These are phyloP conservation scores for Tetraneura akinire DNA, from an alignment of 1,140 invertebrate species.

Conservation along the genomic window DNA sequence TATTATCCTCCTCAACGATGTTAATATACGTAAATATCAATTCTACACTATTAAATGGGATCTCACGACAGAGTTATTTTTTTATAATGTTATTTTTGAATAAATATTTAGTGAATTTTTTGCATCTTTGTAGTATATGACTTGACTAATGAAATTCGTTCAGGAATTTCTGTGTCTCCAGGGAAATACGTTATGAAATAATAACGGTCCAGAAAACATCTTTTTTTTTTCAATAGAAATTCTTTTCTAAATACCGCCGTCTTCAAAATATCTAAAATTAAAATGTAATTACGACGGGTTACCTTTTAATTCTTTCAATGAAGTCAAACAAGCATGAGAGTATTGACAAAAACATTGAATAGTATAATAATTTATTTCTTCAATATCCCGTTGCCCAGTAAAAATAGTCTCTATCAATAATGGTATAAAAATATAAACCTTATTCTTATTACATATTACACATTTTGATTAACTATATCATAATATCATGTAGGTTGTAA, in stretches of 20 bases:
- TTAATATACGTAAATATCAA: no score
- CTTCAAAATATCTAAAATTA: conserved; percentile 29
- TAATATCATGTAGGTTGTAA: no score
- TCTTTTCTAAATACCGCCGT: not conserved
- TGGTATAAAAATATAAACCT: no score
- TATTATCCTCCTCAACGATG: no score
- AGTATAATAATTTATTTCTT: not conserved
- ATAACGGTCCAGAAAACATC: conserved; percentile 20
- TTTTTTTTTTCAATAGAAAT: not conserved
- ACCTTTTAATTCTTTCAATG: not conserved
- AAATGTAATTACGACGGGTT: not conserved
- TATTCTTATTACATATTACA: no score
- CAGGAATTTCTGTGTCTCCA: conserved; percentile 7
- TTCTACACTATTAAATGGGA: no score
- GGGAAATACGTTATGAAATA: conserved; percentile 27
- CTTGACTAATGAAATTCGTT: conserved; percentile 19
- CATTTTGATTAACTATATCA: no score
- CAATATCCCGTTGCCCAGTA: no score
- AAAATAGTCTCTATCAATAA: no score
- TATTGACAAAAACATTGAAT: not conserved
- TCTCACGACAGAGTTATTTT: not conserved
- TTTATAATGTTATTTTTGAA: not conserved
- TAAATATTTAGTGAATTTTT: conserved; percentile 10
- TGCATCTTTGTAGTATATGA: not conserved
- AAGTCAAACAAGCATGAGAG: not conserved